These are phyloP conservation scores for Gadus chalcogrammus DNA, from an alignment of 2,113 vertebrate species.

Conservation along the genomic window DNA sequence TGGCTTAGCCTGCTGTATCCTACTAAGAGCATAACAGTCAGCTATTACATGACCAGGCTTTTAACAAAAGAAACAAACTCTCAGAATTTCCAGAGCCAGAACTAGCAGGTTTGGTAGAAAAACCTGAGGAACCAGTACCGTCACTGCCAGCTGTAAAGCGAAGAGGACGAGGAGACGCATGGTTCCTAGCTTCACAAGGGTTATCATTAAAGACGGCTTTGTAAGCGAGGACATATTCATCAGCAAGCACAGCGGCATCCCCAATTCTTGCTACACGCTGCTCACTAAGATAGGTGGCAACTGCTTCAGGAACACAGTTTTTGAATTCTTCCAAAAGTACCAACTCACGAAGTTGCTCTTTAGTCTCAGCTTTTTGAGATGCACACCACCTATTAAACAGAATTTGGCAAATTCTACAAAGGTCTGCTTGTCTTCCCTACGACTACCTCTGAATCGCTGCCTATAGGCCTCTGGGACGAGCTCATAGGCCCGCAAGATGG, in stretches of 20 bases:
- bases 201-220: slow-evolving; percentile 1
- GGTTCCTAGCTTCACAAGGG: background rate
- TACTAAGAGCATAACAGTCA: background rate
- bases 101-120: background rate
- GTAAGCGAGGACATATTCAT: slow-evolving; percentile 3
- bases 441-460: slow-evolving; percentile 6
- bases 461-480: slow-evolving; percentile 2
- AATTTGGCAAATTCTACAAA: slow-evolving; percentile 4
- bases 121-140: background rate
- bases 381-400: slow-evolving; percentile 14
- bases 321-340: slow-evolving; percentile 5
- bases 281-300: background rate
- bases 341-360: slow-evolving; percentile 3
- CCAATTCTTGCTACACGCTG: background rate
- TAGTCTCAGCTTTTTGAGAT: slow-evolving; percentile 7
- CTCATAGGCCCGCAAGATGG: slow-evolving; percentile 7
- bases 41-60: background rate
- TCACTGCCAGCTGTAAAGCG: background rate
- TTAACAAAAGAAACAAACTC: background rate
- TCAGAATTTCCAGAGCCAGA: slow-evolving; percentile 1
- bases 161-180: background rate
- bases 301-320: background rate
- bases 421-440: background rate
- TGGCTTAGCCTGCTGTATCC: background rate
- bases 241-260: slow-evolving; percentile 11